Evolutionary conservation across 2,888 invertebrate genomes (phyloP).

Genomic region (Anticlea derivata): DNA sequence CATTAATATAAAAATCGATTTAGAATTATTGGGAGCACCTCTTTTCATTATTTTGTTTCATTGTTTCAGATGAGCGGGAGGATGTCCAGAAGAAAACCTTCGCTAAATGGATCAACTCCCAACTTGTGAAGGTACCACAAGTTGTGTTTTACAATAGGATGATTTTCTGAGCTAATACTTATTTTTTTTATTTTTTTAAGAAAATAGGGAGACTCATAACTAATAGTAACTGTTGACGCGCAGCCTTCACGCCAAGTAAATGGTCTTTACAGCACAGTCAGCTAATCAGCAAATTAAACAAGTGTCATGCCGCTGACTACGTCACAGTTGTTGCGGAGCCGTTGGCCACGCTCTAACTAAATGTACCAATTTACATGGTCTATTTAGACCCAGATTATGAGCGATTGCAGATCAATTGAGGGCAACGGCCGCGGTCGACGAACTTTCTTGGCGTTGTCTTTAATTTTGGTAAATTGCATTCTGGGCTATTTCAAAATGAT

Average conservation of each 20-base stretch:
- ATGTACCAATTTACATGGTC: slow-evolving; percentile 30
- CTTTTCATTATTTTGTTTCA: background rate
- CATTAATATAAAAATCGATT: too few species aligned
- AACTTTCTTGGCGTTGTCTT: slow-evolving; percentile 3
- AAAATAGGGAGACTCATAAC: too few species aligned
- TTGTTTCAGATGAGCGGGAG: slow-evolving; percentile 93
- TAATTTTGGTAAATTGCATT: background rate
- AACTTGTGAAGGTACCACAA: slow-evolving; percentile 89
- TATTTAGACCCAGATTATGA: slow-evolving; percentile 27
- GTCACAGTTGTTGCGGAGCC: slow-evolving; percentile 14
- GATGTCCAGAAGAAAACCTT: slow-evolving; percentile 98
- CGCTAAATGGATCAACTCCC: slow-evolving; percentile 95
- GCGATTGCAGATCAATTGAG: slow-evolving; percentile 37
- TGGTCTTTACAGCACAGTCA: background rate
- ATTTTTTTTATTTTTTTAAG: too few species aligned
- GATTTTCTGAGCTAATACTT: too few species aligned
- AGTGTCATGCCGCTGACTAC: slow-evolving; percentile 10
- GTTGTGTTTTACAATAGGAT: too few species aligned
- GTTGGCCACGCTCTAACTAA: slow-evolving; percentile 3
- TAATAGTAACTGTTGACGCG: too few species aligned
- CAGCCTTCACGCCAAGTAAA: too few species aligned
- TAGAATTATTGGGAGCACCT: too few species aligned
- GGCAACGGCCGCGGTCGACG: slow-evolving; percentile 25
- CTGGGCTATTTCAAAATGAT: background rate
- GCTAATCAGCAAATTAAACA: slow-evolving; percentile 16